Base-by-base conservation (phyloP, 2,113 vertebrate genomes). In the Hyaena hyaena region DNA sequence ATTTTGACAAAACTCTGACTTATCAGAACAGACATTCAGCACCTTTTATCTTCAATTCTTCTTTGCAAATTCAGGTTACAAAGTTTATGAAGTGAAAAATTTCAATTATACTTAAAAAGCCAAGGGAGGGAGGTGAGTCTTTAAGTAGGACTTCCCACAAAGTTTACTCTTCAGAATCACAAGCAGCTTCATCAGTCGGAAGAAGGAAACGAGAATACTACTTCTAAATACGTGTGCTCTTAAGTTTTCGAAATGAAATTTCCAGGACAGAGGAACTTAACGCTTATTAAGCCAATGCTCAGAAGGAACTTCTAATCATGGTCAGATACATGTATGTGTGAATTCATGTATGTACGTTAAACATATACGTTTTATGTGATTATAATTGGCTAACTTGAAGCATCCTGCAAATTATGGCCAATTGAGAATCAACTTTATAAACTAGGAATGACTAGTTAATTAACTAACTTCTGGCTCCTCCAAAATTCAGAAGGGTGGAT, bases 381-480 rank as follows among this genome's bases (percentile, higher is more conserved):
- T 93, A 45, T 43, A 50, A 58, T 83, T 31, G 82, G 26, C 68
- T 74, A 96, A n/a, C 7, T 68, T 91, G 66, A 96, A 82, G 76
- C 50, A 94, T 69, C 43, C 3, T 43, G 63, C 28, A 82, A 91
- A 88, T 35, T 79, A 92, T 21, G 89, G 39, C 26, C 93, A 91
- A 82, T 23, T 65, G 74, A 91, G 71, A 88, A 93, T 45, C 83
- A 90, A 63, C 31, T 43, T 94, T 65, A 90, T 74, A 63, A 96
- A 93, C 33, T 48, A 84, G 17, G n/a, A 61, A 89, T 90, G n/a
- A 69, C 45, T 24, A 74, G n/a, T 35, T 88, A 66, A 50, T 74
- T 71, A 92, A 48, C 76, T 84, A 94, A 98, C 19, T 91, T 74
- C 48, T 73, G 71, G n/a, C 63, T 95, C 95, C 48, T 71, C 35